Percentiles rank a stretch among this genome's conserved stretches.
Conservation (phyloP, 2,797 vertebrate species). For the Stomatorhinus walkeri region DNA sequence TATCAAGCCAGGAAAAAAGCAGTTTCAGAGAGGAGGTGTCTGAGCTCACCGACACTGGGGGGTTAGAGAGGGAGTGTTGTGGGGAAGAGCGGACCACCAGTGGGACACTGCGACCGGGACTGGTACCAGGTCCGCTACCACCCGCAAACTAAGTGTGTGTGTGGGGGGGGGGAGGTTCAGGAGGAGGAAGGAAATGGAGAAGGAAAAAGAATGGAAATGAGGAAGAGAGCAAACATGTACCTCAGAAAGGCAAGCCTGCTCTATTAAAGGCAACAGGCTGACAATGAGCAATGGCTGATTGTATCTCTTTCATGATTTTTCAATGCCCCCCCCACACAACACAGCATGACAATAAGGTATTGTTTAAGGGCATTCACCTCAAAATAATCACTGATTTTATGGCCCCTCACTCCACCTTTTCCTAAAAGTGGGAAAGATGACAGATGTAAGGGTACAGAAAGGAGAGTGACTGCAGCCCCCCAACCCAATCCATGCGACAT, state of each 20-base stretch:
- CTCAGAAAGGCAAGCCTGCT: neutral
- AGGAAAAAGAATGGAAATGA: neutral
- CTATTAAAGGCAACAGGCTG: neutral
- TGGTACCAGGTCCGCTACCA: conserved; percentile 94
- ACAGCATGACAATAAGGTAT: neutral
- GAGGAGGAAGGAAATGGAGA: neutral
- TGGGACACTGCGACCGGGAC: conserved; percentile 90
- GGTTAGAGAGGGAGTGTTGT: conserved; percentile 99
- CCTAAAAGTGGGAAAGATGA: conserved; percentile 52
- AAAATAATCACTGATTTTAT: conserved; percentile 99
- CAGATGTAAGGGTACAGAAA: neutral
- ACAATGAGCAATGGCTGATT: neutral
- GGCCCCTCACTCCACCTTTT: conserved; percentile 89
- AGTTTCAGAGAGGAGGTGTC: conserved; percentile 10
- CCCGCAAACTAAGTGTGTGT: conserved; percentile 79
- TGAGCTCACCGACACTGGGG: conserved; percentile 84
- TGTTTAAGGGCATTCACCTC: conserved; percentile 71
- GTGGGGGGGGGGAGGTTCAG: neutral
- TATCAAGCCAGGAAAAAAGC: conserved; percentile 3
- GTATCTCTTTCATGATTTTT: neutral
- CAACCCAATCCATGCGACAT: neutral
- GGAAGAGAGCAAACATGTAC: neutral
- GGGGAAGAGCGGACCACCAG: conserved; percentile 93
- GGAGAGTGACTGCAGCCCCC: neutral
- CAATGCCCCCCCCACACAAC: neutral